Percentiles rank a stretch among this genome's conserved stretches.
Conservation (phyloP, 2,888 invertebrate species). For the Leptinotarsa peninsularis region DNA sequence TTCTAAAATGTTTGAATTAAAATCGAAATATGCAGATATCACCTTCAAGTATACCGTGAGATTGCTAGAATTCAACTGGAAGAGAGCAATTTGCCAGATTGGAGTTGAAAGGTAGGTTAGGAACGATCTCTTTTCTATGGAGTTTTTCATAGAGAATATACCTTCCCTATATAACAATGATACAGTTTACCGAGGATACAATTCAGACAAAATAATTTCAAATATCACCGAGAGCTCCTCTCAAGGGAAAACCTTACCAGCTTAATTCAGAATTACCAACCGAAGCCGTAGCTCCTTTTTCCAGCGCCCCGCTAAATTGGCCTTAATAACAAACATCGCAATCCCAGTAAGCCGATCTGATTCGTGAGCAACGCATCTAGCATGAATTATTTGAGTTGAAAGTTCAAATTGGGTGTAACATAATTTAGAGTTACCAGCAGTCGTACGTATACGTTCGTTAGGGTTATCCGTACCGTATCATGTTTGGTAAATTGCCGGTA, state of each 20-base stretch:
- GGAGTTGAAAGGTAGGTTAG: background rate
- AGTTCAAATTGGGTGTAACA: slow-evolving; percentile 41
- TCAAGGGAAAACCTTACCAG: background rate
- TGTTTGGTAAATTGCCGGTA: slow-evolving; percentile 50
- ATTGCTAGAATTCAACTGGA: too few relatives aligned
- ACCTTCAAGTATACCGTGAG: too few relatives aligned
- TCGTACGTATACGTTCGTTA: slow-evolving; percentile 42
- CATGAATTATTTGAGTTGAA: slow-evolving; percentile 38
- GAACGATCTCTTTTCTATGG: background rate
- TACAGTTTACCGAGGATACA: too few relatives aligned
- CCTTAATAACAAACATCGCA: slow-evolving; percentile 34
- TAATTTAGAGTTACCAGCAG: slow-evolving; percentile 37
- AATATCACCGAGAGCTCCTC: background rate
- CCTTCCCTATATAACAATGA: too few relatives aligned
- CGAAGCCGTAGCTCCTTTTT: slow-evolving; percentile 9
- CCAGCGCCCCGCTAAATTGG: slow-evolving; percentile 27
- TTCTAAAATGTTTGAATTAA: too few relatives aligned
- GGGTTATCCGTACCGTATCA: slow-evolving; percentile 41
- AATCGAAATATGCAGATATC: too few relatives aligned
- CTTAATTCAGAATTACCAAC: background rate
- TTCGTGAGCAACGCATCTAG: slow-evolving; percentile 25
- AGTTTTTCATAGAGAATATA: background rate
- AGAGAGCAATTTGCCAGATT: too few relatives aligned
- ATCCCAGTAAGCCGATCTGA: slow-evolving; percentile 33
- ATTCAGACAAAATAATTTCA: too few relatives aligned